Evolutionary conservation across 2,797 vertebrate genomes (phyloP), one percentile per base, ranked within the genome.

Genomic region (Cossypha niveicapilla): DNA sequence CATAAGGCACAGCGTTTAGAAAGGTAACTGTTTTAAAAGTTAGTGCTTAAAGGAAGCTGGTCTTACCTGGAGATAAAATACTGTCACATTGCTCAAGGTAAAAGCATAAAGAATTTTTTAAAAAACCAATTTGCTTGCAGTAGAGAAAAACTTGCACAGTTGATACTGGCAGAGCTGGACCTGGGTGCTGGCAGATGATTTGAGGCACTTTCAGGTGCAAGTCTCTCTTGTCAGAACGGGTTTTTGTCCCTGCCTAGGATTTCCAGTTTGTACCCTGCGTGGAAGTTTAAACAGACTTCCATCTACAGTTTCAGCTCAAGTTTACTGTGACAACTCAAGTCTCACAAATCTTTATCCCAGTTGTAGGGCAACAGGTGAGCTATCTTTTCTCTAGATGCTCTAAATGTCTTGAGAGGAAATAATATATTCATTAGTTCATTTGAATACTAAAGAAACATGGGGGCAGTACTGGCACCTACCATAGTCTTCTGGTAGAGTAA

Each of bases 361-460:
- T 45, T 90, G n/a, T 30, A 53, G 63, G 3, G n/a, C 34, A 30
- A 7, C 0, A 1, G n/a, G 10, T 41, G 17, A 13, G 24, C 71
- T 91, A 57, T 37, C 37, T 78, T 67, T 76, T 30, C 39, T 66
- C 19, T 70, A 56, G 6, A 4, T 45, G 16, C 34, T 61, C 34
- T 45, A 23, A 27, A 18, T 28, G 6, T 3, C 25, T 63, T 50
- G 4, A 27, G 75, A 68, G 19, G 39, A 71, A 77, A 27, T 45
- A 0, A 16, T 35, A 4, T 1, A 1, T 41, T 82, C 39, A 39
- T 73, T 30, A 25, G 9, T 27, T 47, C 1, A 1, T 61, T 58
- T 48, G 48, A 66, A 61, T 1, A 1, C 21, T 2, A 8, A n/a
- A 86, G 42, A 61, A 67, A 22, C 1, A 3, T 12, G 30, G 7